Percentiles rank a stretch among this genome's conserved stretches.
Evolutionary conservation across 2,888 invertebrate species (phyloP).

Genomic region (Mylabris sibirica): DNA sequence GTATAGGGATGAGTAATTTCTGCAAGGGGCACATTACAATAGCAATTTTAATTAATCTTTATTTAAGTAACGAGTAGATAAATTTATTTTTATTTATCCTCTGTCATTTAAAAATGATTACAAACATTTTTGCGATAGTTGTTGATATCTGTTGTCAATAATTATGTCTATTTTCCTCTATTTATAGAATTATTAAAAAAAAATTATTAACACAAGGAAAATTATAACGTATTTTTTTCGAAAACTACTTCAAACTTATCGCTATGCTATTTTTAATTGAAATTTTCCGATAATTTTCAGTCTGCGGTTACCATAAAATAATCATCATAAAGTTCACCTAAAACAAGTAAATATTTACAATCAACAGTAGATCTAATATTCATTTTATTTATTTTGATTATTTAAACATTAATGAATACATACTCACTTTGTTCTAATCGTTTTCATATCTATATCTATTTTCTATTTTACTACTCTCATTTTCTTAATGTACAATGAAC

Average conservation of each 20-base stretch:
- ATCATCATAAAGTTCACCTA: not conserved
- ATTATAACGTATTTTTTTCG: not conserved
- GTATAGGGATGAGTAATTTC: not conserved
- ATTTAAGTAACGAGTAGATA: not conserved
- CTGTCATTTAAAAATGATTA: not conserved
- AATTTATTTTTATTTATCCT: not conserved
- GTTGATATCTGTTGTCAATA: slow-evolving; percentile 2
- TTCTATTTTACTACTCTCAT: not conserved
- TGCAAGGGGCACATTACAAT: not conserved
- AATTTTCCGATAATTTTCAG: not conserved
- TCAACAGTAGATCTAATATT: not conserved
- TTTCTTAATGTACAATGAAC: not conserved
- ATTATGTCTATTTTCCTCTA: not conserved
- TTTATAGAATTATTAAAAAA: not conserved
- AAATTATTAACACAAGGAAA: not conserved
- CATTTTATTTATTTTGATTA: not conserved
- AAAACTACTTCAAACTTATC: not conserved
- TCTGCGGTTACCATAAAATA: not conserved
- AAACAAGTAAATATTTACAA: not conserved
- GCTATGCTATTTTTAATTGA: not conserved
- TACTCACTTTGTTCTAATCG: not conserved
- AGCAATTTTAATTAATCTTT: not conserved
- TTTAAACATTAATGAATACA: not conserved
- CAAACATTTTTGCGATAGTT: not conserved
- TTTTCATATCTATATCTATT: not conserved